phyloP scores from a whole-genome alignment of 2,888 invertebrate species.

The Drosophila subquinaria region DNA sequence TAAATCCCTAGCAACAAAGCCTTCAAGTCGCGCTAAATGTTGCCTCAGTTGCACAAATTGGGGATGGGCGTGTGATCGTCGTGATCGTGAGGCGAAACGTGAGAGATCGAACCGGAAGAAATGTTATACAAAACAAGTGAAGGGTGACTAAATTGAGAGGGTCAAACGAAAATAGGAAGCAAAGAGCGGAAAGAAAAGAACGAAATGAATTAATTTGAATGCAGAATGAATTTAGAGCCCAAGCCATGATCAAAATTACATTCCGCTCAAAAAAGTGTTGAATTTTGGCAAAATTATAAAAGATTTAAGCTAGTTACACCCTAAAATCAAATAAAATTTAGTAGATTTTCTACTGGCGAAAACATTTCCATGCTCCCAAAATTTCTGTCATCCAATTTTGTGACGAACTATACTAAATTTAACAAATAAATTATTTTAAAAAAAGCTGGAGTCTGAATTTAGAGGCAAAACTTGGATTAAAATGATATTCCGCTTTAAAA shows the following conservation, averaged over 20 bases:
- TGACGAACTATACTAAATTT: too few species aligned
- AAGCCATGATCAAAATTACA: too few species aligned
- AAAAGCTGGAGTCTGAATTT: too few species aligned
- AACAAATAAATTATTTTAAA: too few species aligned
- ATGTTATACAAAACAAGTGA: background rate
- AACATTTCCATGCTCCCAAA: too few species aligned
- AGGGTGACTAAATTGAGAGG: constrained; percentile 1
- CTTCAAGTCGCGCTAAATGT: constrained; percentile 47
- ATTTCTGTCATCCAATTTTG: too few species aligned
- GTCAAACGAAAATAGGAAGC: background rate
- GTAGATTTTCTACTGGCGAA: background rate
- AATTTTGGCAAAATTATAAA: too few species aligned
- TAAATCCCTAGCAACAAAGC: constrained; percentile 49
- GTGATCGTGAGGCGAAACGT: constrained; percentile 26
- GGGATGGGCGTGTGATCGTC: constrained; percentile 55
- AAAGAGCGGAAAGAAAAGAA: background rate
- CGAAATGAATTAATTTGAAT: background rate
- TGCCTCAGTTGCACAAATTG: constrained; percentile 51
- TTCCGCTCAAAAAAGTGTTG: too few species aligned
- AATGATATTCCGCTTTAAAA: too few species aligned
- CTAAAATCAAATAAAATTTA: background rate
- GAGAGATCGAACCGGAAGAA: background rate
- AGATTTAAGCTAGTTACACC: too few species aligned
- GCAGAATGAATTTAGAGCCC: too few species aligned
- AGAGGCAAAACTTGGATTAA: too few species aligned